Percentiles rank a stretch among this genome's conserved stretches.
Conservation (phyloP, 2,113 vertebrate genomes). For the Chionodraco myersi region DNA sequence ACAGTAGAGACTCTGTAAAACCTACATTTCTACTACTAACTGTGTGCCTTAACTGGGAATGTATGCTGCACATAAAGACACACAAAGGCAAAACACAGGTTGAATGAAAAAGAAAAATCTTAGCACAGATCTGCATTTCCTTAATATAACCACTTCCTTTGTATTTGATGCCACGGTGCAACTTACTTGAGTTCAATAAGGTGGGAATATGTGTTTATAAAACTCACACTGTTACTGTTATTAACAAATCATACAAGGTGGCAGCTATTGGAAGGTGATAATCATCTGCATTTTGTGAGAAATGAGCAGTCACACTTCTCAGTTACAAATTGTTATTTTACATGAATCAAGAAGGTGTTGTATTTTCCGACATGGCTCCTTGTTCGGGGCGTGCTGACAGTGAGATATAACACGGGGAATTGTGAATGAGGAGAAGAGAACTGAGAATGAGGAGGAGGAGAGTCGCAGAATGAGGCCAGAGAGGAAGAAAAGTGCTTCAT, state of each 20-base stretch:
- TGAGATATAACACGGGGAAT: conserved; percentile 55
- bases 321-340: neutral
- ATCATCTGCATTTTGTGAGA: neutral
- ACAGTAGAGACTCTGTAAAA: conserved; percentile 17
- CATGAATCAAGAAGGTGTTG: conserved; percentile 7
- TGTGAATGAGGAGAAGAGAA: conserved; percentile 68
- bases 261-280: neutral
- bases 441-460: conserved; percentile 56
- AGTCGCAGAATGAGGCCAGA: conserved; percentile 60
- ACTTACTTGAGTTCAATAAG: neutral
- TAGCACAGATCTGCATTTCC: neutral
- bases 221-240: neutral
- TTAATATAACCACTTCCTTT: neutral
- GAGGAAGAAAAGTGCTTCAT: conserved; percentile 71
- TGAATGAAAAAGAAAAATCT: neutral
- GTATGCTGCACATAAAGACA: conserved; percentile 5
- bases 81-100: no score
- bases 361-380: conserved; percentile 7
- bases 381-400: conserved; percentile 24
- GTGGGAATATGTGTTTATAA: neutral
- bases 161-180: neutral
- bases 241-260: neutral
- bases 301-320: neutral
- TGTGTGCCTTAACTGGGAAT: conserved; percentile 1
- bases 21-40: neutral